These are phyloP conservation scores for Xerus inauris DNA, from an alignment of 2,113 vertebrate species.

Conservation along the genomic window DNA sequence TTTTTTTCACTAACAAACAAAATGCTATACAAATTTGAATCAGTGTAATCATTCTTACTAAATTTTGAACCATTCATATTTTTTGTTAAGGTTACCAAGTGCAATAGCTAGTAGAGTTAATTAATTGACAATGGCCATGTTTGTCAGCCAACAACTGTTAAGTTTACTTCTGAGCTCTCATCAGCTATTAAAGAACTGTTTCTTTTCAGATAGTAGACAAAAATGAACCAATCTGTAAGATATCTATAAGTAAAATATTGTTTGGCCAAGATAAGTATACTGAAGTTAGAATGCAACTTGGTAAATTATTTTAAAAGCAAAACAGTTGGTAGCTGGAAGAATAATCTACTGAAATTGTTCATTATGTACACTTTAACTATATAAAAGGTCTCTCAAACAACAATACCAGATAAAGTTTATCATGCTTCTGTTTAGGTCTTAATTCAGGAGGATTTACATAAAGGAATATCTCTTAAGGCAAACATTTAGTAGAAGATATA, in stretches of 20 bases:
- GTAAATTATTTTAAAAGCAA: neutral
- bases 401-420: neutral
- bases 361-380: neutral
- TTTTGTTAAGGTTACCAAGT: neutral
- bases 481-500: neutral
- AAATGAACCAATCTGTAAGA: neutral
- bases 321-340: neutral
- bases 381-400: neutral
- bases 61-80: neutral
- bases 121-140: slow-evolving; percentile 11
- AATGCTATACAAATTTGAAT: neutral
- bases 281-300: neutral
- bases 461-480: neutral
- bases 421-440: neutral
- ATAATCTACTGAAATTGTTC: neutral
- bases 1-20: neutral
- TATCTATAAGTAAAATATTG: slow-evolving; percentile 10
- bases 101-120: neutral
- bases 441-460: neutral
- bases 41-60: neutral
- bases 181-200: slow-evolving; percentile 22
- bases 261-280: neutral
- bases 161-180: slow-evolving; percentile 7
- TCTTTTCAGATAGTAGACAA: slow-evolving; percentile 20
- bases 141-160: neutral